Percentiles rank a stretch among this genome's conserved stretches.
Evolutionary conservation across 2,797 vertebrate genomes (phyloP).

Genomic region (Sebastes alutus): DNA sequence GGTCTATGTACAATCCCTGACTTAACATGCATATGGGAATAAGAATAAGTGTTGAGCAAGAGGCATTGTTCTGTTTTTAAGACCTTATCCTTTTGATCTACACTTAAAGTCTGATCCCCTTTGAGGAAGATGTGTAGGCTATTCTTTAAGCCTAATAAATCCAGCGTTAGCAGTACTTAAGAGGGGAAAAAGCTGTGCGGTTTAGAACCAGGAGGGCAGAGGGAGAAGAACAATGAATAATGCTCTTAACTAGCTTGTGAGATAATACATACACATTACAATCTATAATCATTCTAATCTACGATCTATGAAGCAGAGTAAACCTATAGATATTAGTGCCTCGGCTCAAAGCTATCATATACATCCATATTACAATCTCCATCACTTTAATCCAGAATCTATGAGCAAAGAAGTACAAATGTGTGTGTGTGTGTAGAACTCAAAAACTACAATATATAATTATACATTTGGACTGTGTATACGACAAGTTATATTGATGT

Average conservation of each 20-base stretch:
- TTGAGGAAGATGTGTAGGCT: conserved; percentile 76
- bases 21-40: conserved; percentile 60
- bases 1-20: conserved; percentile 40
- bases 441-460: not conserved
- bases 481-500: not conserved
- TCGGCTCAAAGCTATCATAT: not conserved
- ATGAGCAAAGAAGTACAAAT: not conserved
- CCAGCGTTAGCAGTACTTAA: conserved; percentile 78
- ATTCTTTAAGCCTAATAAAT: conserved; percentile 81
- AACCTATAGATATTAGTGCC: conserved; percentile 37
- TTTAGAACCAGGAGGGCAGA: conserved; percentile 65
- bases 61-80: conserved; percentile 75
- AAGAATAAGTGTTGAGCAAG: conserved; percentile 53
- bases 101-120: conserved; percentile 81
- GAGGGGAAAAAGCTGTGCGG: conserved; percentile 63
- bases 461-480: not conserved
- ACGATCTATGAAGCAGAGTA: conserved; percentile 38
- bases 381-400: conserved; percentile 12
- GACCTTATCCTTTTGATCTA: conserved; percentile 80
- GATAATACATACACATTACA: conserved; percentile 70
- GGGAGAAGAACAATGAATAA: conserved; percentile 70
- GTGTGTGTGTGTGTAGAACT: not conserved
- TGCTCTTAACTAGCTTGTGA: conserved; percentile 69
- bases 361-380: not conserved
- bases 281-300: conserved; percentile 70